A percentile compares a stretch with the other conserved stretches of the same genome.
Evolutionary conservation across 2,888 invertebrate species (phyloP).

Genomic region (Atherix ibis): DNA sequence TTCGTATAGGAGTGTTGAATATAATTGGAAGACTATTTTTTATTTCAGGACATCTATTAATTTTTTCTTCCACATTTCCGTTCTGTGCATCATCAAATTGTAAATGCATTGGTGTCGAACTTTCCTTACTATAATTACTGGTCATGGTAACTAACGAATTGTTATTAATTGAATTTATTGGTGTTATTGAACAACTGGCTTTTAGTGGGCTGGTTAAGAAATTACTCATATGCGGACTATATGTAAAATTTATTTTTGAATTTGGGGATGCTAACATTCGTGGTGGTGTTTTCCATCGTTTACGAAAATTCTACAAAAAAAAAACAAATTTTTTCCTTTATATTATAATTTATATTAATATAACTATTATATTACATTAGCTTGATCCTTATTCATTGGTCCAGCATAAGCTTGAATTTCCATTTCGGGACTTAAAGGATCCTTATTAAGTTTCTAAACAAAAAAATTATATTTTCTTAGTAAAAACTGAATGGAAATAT

Average conservation of each 20-base stretch:
- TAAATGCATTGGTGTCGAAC: not conserved
- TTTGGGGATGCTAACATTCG: conserved; percentile 25
- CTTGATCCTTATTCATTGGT: conserved; percentile 67
- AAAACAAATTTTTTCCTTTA: too few species aligned
- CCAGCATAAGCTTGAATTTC: conserved; percentile 81
- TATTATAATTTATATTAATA: not conserved
- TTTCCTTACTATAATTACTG: conserved; percentile 2
- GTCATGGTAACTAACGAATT: conserved; percentile 5
- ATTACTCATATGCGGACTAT: conserved; percentile 13
- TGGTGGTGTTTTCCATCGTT: conserved; percentile 73
- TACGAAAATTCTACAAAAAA: conserved; percentile 40
- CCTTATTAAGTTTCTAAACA: conserved; percentile 42
- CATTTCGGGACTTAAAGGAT: conserved; percentile 50
- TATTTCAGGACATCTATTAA: not conserved
- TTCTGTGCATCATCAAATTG: not conserved
- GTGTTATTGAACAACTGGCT: too few species aligned
- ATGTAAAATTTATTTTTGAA: too few species aligned
- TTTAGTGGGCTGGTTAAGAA: not conserved
- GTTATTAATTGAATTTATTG: conserved; percentile 8
- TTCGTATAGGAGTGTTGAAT: conserved; percentile 8
- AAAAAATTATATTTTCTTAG: conserved; percentile 5
- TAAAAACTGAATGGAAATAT: conserved; percentile 3
- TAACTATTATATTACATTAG: conserved; percentile 28
- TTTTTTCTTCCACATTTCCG: not conserved
- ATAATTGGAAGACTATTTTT: not conserved